Percentiles rank a stretch among this genome's conserved stretches.
phyloP scores from a whole-genome alignment of 2,888 invertebrate species.

The Galeopsomyia nigrocyanea region DNA sequence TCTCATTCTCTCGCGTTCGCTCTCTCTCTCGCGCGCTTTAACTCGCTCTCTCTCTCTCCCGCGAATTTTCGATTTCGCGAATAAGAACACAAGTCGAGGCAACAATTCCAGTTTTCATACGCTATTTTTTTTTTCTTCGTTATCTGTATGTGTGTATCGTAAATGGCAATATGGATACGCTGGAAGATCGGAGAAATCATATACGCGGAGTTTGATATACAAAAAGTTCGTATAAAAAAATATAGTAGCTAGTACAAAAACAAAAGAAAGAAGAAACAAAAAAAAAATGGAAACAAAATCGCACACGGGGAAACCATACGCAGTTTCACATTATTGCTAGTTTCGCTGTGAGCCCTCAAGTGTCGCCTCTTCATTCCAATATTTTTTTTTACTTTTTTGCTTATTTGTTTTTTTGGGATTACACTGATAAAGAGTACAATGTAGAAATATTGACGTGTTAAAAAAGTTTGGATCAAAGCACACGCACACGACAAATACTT shows the following conservation, averaged over 20 bases:
- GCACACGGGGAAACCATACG: constrained; percentile 24
- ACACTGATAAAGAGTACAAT: constrained; percentile 23
- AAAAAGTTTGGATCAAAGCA: constrained; percentile 33
- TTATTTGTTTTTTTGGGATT: constrained; percentile 9
- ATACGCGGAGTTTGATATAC: constrained; percentile 30
- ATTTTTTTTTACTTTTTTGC: constrained; percentile 13
- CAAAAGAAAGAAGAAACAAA: neutral
- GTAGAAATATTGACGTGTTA: constrained; percentile 37
- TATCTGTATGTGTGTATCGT: constrained; percentile 6
- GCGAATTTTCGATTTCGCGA: constrained; percentile 18
- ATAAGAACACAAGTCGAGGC: constrained; percentile 25
- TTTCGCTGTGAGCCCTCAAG: constrained; percentile 31
- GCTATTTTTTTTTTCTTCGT: constrained; percentile 1
- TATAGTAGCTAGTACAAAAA: constrained; percentile 39
- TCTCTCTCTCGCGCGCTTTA: no score
- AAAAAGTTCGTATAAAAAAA: constrained; percentile 42
- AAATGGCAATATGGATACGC: neutral
- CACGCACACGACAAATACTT: constrained; percentile 27
- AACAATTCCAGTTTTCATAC: constrained; percentile 22
- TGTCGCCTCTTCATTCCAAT: constrained; percentile 25
- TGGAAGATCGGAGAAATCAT: constrained; percentile 35
- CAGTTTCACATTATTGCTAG: constrained; percentile 44
- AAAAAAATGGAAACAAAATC: no score
- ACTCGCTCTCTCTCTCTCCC: constrained; percentile 3
- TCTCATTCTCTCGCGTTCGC: constrained; percentile 14